Conservation (phyloP, 1,140 invertebrate species). For the Eriosoma lanigerum region DNA sequence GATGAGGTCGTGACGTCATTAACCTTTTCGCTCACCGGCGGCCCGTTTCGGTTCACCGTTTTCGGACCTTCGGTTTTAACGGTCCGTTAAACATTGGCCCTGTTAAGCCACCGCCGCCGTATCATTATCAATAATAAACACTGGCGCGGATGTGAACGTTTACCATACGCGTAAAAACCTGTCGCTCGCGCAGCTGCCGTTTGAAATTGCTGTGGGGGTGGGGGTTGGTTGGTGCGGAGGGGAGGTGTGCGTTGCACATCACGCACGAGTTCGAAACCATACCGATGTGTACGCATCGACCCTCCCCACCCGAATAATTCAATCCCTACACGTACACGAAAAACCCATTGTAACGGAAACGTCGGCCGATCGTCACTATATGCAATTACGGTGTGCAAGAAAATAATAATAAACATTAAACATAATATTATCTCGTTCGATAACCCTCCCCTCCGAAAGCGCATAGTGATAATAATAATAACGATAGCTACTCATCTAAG, state of each 20-base stretch:
- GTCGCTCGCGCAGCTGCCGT: background rate
- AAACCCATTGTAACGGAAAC: no score
- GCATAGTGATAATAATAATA: no score
- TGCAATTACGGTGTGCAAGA: no score
- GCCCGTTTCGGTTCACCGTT: conserved; percentile 35
- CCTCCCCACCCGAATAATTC: no score
- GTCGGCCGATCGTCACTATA: no score
- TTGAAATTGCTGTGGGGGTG: background rate
- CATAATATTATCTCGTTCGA: no score
- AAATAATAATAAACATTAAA: no score
- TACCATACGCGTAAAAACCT: conserved; percentile 32
- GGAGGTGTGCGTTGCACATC: background rate
- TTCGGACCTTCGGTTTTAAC: conserved; percentile 43
- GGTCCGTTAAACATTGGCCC: conserved; percentile 36
- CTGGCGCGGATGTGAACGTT: conserved; percentile 23
- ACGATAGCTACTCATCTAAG: no score
- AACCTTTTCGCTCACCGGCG: conserved; percentile 24
- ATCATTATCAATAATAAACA: conserved; percentile 38
- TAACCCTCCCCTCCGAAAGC: no score
- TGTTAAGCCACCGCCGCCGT: conserved; percentile 24
- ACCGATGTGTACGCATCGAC: no score
- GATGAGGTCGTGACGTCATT: conserved; percentile 38
- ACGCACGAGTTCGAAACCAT: conserved; percentile 2
- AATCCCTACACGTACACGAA: no score
- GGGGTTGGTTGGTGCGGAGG: no score